Percentiles rank a stretch among this genome's conserved stretches.
phyloP scores from a whole-genome alignment of 2,888 invertebrate species.

The Drepana falcataria region DNA sequence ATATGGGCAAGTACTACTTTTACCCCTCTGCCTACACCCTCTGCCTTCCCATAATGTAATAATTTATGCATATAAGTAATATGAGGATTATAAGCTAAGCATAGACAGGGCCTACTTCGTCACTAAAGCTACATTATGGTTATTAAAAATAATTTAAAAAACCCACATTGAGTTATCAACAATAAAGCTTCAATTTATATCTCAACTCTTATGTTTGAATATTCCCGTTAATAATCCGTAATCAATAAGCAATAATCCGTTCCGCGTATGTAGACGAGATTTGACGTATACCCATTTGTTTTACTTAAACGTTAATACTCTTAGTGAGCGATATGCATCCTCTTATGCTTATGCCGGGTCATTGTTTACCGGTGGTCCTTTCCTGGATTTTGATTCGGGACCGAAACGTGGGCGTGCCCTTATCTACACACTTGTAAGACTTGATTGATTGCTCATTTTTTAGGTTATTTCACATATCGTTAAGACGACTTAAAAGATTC shows the following conservation, averaged over 20 bases:
- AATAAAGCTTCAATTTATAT: not conserved
- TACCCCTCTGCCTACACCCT: too few species aligned
- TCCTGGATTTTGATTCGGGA: slow-evolving; percentile 28
- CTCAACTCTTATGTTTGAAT: not conserved
- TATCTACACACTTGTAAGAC: slow-evolving; percentile 19
- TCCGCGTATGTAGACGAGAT: slow-evolving; percentile 45
- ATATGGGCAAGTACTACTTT: too few species aligned
- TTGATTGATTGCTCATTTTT: slow-evolving; percentile 12
- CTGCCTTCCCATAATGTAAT: too few species aligned
- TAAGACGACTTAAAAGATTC: not conserved
- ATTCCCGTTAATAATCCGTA: slow-evolving; percentile 33
- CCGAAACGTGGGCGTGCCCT: slow-evolving; percentile 25
- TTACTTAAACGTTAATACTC: slow-evolving; percentile 60
- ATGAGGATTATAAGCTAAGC: too few species aligned
- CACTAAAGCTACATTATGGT: too few species aligned
- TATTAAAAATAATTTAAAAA: too few species aligned
- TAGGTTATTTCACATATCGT: not conserved
- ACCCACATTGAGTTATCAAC: not conserved
- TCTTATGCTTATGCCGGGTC: slow-evolving; percentile 28
- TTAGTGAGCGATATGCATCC: slow-evolving; percentile 40
- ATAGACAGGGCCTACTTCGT: too few species aligned
- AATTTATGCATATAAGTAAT: too few species aligned
- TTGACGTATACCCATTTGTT: slow-evolving; percentile 57
- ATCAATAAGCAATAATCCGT: slow-evolving; percentile 55
- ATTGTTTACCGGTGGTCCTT: slow-evolving; percentile 51